phyloP scores from a whole-genome alignment of 2,888 invertebrate genomes.

The Ceriagrion tenellum region DNA sequence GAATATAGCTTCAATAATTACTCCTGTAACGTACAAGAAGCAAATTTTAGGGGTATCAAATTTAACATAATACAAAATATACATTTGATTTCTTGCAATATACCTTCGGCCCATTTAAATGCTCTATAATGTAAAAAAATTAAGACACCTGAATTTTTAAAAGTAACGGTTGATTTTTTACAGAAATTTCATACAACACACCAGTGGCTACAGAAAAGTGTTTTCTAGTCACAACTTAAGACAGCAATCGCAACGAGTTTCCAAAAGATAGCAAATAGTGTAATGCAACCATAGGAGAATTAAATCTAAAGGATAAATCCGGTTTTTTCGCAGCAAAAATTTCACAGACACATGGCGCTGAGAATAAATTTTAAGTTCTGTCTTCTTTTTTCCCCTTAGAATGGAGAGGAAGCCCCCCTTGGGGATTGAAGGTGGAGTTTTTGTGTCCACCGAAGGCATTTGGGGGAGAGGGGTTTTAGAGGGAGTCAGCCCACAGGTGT shows the following conservation, averaged over 20 bases:
- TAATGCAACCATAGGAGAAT: too few relatives aligned
- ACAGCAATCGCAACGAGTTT: background rate
- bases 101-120: too few relatives aligned
- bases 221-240: background rate
- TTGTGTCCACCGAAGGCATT: background rate
- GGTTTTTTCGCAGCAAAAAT: background rate
- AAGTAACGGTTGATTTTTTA: too few relatives aligned
- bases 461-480: background rate
- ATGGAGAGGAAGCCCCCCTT: background rate
- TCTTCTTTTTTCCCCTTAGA: background rate
- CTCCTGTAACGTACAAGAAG: too few relatives aligned
- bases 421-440: background rate
- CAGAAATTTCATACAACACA: too few relatives aligned
- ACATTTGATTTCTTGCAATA: too few relatives aligned
- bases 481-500: slow-evolving; percentile 54
- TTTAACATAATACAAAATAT: too few relatives aligned
- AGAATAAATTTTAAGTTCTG: background rate
- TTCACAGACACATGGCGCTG: background rate
- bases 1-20: too few relatives aligned
- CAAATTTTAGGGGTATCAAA: too few relatives aligned
- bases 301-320: background rate
- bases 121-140: too few relatives aligned
- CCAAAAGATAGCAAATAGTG: background rate
- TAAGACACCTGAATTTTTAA: too few relatives aligned
- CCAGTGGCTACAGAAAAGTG: too few relatives aligned